Evolutionary conservation across 2,797 vertebrate genomes (phyloP), one percentile per base, ranked within the genome.

Genomic region (Oryzias dopingdopingensis): DNA sequence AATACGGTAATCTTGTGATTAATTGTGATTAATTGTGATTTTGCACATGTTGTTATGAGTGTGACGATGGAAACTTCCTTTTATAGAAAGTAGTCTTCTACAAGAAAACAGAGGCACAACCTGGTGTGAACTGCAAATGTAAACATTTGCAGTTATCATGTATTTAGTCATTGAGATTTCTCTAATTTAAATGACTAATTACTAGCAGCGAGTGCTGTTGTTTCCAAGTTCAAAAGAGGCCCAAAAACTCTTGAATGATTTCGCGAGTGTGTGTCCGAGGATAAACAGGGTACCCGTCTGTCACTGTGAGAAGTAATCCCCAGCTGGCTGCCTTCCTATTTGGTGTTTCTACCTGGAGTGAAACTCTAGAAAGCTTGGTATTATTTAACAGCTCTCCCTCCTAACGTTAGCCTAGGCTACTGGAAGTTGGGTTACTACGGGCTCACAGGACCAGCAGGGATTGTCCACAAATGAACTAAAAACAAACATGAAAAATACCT

Each of bases 261-360:
- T 74, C 22, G 70, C 68, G 70, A 82, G 72, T 46, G 55, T 79
- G 67, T 56, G 80, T 62, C 80, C 55, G 49, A 75, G 61, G 61
- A n/a, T n/a, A 24, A 61, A 29, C 56, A 61, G 43, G 0, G 1
- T 24, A 63, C 67, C 65, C 56, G 42, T 23, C 43, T 67, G 71
- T 57, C 41, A 59, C 68, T 58, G 73, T 78, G 68, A 68, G 70
- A 69, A 59, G 49, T 1, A 18, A 43, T 63, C 74, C 67, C 57
- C 62, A 40, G 62, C 52, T 67, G 62, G 59, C 59, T 7, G 2
- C 29, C 0, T 53, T 47, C 50, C 51, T 23, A 14, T 54, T 24
- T 62, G 70, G 68, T 78, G 59, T 89, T 70, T 49, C 62, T 74
- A 18, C 76, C 79, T 62, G 70, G 55, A 81, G 80, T 83, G 64